Percentiles rank a stretch among this genome's conserved stretches.
These are phyloP conservation scores for Melanostoma mellinum DNA, from an alignment of 2,888 invertebrate genomes.

Conservation along the genomic window DNA sequence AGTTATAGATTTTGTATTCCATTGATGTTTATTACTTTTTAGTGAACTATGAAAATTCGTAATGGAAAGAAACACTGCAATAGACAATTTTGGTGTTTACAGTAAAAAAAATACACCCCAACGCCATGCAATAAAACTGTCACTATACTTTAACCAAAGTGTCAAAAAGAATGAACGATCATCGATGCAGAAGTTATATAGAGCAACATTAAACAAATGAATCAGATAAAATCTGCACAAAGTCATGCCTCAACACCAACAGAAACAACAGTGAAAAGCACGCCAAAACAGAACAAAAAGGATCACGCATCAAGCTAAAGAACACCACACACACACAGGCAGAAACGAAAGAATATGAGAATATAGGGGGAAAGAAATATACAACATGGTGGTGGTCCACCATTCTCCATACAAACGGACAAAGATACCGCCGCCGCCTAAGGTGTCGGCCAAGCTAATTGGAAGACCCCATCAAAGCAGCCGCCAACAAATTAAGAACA, in stretches of 20 bases:
- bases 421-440: constrained; percentile 76
- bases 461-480: constrained; percentile 77
- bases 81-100: no score
- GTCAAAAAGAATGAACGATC: no score
- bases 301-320: constrained; percentile 30
- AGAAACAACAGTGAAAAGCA: background rate
- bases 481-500: constrained; percentile 77
- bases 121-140: no score
- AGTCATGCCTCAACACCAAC: constrained; percentile 9
- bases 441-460: constrained; percentile 78
- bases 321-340: background rate
- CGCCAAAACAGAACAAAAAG: constrained; percentile 4
- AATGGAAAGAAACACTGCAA: no score
- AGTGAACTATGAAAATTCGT: no score
- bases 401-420: constrained; percentile 71
- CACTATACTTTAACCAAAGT: no score
- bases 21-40: no score
- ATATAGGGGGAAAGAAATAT: constrained; percentile 27
- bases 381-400: constrained; percentile 72
- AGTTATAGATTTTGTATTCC: no score
- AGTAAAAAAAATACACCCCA: no score
- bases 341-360: constrained; percentile 12
- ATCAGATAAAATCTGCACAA: constrained; percentile 42
- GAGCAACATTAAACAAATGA: constrained; percentile 8
- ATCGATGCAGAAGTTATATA: no score